Conservation (phyloP, 2,888 invertebrate genomes). For the Flexamia atlantica region DNA sequence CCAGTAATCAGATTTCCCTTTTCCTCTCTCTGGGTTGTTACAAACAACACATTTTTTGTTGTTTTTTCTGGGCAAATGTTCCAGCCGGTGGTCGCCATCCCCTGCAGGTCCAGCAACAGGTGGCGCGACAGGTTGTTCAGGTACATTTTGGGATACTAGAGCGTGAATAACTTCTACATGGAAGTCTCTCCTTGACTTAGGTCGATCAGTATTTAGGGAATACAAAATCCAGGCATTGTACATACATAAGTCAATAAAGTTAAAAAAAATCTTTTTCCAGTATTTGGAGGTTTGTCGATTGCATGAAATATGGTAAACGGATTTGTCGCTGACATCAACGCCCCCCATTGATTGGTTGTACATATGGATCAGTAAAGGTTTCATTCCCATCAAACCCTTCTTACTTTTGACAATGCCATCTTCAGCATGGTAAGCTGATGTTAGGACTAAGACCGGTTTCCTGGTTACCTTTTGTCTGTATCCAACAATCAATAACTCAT, state of each 20-base stretch:
- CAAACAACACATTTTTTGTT: constrained; percentile 17
- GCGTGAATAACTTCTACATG: not conserved
- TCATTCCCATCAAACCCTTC: not conserved
- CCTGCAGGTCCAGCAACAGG: too few species aligned
- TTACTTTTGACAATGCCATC: constrained; percentile 6
- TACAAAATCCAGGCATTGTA: constrained; percentile 39
- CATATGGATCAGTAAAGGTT: constrained; percentile 35
- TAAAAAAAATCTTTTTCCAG: constrained; percentile 56
- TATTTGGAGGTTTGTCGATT: constrained; percentile 18
- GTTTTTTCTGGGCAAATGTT: not conserved
- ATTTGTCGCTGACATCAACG: constrained; percentile 50
- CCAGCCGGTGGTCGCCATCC: not conserved
- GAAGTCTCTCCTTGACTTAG: not conserved
- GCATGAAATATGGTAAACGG: constrained; percentile 36
- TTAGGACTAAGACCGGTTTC: constrained; percentile 25
- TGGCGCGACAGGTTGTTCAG: not conserved
- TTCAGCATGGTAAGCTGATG: constrained; percentile 35
- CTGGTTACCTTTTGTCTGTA: constrained; percentile 31
- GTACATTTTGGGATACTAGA: not conserved
- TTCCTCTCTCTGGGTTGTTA: too few species aligned
- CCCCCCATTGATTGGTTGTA: constrained; percentile 55
- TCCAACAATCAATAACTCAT: not conserved
- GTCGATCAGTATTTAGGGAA: constrained; percentile 36
- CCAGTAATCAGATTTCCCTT: constrained; percentile 1
- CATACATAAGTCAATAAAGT: constrained; percentile 27